phyloP scores from a whole-genome alignment of 2,113 vertebrate genomes.

The Tricholaema leucomelas region DNA sequence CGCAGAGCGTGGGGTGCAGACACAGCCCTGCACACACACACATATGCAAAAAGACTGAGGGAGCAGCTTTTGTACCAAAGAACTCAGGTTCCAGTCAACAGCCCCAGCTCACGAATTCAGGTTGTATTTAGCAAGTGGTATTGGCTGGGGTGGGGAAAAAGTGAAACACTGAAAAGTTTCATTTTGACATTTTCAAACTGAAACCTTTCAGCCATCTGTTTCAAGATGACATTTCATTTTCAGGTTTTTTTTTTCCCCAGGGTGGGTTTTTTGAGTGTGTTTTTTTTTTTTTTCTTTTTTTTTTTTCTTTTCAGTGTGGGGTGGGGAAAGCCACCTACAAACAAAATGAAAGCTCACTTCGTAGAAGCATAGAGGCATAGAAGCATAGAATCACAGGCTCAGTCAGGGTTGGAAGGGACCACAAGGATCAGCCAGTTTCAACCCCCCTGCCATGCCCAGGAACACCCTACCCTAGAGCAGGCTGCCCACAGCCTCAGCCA shows the following conservation, averaged over 20 bases:
- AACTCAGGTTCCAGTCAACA: slow-evolving; percentile 57
- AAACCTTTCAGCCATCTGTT: slow-evolving; percentile 72
- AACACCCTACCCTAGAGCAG: no score
- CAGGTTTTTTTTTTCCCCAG: slow-evolving; percentile 42
- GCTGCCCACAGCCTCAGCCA: no score
- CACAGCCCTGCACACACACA: background rate
- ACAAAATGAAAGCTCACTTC: slow-evolving; percentile 50
- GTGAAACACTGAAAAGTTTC: slow-evolving; percentile 60
- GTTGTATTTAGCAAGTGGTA: slow-evolving; percentile 65
- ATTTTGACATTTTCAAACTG: slow-evolving; percentile 69
- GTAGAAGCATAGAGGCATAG: no score
- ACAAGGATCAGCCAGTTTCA: no score
- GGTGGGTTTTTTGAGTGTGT: background rate
- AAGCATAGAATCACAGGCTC: no score
- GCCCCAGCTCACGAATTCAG: slow-evolving; percentile 47
- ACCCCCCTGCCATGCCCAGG: no score
- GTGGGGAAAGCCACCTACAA: slow-evolving; percentile 51
- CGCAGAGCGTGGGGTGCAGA: fast-evolving
- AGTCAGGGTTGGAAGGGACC: no score
- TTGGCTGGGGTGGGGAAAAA: slow-evolving; percentile 38
- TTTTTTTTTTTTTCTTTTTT: no score
- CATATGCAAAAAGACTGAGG: background rate
- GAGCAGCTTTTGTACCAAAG: background rate
- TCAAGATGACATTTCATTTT: slow-evolving; percentile 59
- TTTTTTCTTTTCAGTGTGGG: background rate